Conservation (phyloP, 2,797 vertebrate species). For the Crypturellus tataupa region DNA sequence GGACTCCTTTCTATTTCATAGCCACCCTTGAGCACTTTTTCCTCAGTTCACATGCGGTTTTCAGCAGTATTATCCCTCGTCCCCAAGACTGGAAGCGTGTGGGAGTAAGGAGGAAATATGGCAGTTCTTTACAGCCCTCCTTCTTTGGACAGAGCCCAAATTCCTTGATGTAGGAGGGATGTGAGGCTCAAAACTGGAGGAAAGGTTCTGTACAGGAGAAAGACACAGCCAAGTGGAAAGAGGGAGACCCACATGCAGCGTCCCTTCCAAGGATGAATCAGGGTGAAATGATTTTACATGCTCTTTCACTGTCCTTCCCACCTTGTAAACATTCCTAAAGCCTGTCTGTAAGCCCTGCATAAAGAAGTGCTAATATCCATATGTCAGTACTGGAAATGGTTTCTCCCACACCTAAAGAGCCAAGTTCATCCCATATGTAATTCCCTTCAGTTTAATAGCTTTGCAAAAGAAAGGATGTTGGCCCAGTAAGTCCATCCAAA, state of each 20-base stretch:
- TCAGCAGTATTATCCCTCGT: neutral
- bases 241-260: neutral
- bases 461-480: neutral
- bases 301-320: slow-evolving; percentile 66
- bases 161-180: slow-evolving; percentile 22
- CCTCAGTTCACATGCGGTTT: slow-evolving; percentile 13
- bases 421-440: slow-evolving; percentile 51
- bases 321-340: slow-evolving; percentile 70
- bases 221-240: slow-evolving; percentile 18
- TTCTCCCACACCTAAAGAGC: slow-evolving; percentile 59
- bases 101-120: neutral
- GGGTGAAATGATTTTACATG: slow-evolving; percentile 60
- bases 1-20: neutral
- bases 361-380: slow-evolving; percentile 69
- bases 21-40: neutral
- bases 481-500: neutral
- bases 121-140: neutral
- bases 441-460: slow-evolving; percentile 31
- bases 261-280: slow-evolving; percentile 54
- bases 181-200: slow-evolving; percentile 21
- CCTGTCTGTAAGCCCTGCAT: slow-evolving; percentile 55
- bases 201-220: slow-evolving; percentile 14
- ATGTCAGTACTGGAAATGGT: slow-evolving; percentile 68
- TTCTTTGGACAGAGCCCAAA: slow-evolving; percentile 3
- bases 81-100: slow-evolving; percentile 12